phyloP scores from a whole-genome alignment of 2,888 invertebrate genomes.

The Nomada ruficornis region DNA sequence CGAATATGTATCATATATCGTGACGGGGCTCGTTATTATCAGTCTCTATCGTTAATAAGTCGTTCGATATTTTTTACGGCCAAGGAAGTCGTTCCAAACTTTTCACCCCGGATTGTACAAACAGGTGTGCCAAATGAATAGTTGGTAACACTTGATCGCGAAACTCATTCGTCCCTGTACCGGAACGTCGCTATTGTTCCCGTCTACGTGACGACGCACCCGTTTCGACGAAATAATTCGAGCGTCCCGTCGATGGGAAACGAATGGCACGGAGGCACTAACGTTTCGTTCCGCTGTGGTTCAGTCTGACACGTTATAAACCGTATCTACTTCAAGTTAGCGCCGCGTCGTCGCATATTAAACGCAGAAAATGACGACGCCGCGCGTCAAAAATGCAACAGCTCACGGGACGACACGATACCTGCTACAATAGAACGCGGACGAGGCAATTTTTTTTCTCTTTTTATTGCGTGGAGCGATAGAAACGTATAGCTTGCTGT shows the following conservation, averaged over 20 bases:
- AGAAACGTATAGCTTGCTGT: constrained; percentile 44
- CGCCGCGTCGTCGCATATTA: constrained; percentile 46
- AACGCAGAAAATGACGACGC: constrained; percentile 53
- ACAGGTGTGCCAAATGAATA: neutral
- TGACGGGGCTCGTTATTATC: too few relatives aligned
- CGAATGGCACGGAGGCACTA: constrained; percentile 43
- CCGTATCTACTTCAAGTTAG: constrained; percentile 49
- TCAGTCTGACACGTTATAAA: constrained; percentile 51
- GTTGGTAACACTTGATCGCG: neutral
- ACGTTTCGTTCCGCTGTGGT: constrained; percentile 38
- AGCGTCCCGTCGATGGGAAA: constrained; percentile 32
- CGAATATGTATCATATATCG: too few relatives aligned
- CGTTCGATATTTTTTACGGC: too few relatives aligned
- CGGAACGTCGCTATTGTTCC: neutral
- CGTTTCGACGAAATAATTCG: constrained; percentile 19
- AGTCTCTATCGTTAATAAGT: too few relatives aligned
- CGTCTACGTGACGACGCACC: neutral
- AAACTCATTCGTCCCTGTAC: neutral
- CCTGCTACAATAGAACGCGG: constrained; percentile 28
- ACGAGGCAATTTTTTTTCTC: constrained; percentile 15
- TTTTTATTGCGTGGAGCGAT: neutral
- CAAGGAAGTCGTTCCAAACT: neutral
- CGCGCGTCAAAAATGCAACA: constrained; percentile 31
- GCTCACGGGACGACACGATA: neutral
- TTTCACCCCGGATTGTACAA: neutral